Conservation (phyloP, 2,113 vertebrate genomes). For the Indicator maculatus region DNA sequence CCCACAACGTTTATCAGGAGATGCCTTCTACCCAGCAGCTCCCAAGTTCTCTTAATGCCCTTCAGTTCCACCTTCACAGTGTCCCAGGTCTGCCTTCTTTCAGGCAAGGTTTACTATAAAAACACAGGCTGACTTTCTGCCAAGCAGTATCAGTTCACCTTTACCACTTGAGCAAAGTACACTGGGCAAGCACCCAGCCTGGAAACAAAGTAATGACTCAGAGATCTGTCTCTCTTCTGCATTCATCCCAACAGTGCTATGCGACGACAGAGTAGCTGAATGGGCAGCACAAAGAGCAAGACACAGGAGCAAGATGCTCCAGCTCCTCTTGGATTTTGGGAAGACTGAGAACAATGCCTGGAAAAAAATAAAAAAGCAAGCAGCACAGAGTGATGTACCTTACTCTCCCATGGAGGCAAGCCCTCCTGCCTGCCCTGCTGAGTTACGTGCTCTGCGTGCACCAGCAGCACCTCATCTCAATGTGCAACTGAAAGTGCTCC, state of each 20-base stretch:
- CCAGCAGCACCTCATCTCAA: neutral
- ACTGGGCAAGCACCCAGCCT: neutral
- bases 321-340: neutral
- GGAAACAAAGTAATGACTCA: neutral
- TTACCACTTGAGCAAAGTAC: neutral
- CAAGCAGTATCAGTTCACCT: neutral
- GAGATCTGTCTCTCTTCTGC: neutral
- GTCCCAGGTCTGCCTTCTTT: neutral
- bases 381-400: neutral
- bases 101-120: neutral
- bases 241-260: fast-evolving
- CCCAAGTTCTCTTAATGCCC: neutral
- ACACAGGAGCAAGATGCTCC: neutral
- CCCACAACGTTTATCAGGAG: neutral
- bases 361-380: fast-evolving
- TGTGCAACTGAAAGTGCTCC: fast-evolving
- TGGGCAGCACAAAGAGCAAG: neutral
- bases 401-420: fast-evolving
- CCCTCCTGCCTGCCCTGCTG: neutral
- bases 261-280: neutral
- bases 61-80: neutral
- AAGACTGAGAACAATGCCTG: neutral
- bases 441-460: fast-evolving
- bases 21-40: neutral
- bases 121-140: neutral